Conservation (phyloP, 1,140 invertebrate genomes). For the Pollicipes pollicipes region DNA sequence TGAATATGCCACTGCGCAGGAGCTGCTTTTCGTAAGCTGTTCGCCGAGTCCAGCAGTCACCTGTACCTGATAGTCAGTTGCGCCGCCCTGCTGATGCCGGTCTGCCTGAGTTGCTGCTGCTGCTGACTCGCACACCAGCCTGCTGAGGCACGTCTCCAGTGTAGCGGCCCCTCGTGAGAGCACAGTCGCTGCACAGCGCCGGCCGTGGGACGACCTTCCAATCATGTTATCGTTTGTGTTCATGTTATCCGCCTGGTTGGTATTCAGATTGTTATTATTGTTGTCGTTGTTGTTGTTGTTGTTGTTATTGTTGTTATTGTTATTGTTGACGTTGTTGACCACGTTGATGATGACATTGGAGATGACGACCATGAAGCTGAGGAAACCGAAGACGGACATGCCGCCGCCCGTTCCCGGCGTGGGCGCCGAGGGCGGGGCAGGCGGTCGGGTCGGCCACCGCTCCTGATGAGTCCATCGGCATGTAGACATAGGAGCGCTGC, state of each 20-base stretch:
- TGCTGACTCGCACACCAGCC: neutral
- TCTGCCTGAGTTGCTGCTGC: neutral
- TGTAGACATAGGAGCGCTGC: neutral
- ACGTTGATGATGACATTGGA: constrained; percentile 10
- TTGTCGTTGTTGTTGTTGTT: constrained; percentile 13
- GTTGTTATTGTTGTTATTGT: constrained; percentile 15
- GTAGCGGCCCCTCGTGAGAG: neutral
- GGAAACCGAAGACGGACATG: constrained; percentile 27
- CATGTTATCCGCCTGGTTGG: constrained; percentile 9
- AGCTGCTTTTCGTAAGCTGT: too few species aligned
- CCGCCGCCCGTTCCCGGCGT: constrained; percentile 38
- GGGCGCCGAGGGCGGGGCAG: neutral
- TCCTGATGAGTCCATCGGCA: neutral
- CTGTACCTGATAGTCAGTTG: neutral
- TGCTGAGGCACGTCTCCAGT: neutral
- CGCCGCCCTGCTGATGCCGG: neutral
- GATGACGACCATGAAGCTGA: constrained; percentile 21
- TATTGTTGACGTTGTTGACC: constrained; percentile 15
- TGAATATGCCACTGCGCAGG: too few species aligned
- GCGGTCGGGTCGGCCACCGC: neutral
- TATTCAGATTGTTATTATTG: constrained; percentile 11
- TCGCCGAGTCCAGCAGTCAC: too few species aligned
- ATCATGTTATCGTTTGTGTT: constrained; percentile 3
- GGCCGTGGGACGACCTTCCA: neutral
- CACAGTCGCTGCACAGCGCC: neutral